These are phyloP conservation scores for Heliconius sara DNA, from an alignment of 2,888 invertebrate species.

Conservation along the genomic window DNA sequence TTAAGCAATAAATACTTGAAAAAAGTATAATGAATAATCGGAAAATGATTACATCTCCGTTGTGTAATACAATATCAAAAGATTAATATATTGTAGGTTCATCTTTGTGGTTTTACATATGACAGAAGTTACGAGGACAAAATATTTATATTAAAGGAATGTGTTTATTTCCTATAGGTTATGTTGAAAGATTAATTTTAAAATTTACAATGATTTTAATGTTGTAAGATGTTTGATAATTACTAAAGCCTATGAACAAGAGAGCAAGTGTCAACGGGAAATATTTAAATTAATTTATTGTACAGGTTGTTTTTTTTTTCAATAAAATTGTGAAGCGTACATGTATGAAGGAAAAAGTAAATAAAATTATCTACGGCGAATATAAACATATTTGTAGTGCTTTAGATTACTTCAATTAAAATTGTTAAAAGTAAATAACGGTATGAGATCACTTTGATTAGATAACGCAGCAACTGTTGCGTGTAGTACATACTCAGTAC, in stretches of 20 bases:
- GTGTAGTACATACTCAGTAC: not conserved
- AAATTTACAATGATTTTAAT: no score
- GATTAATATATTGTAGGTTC: not conserved
- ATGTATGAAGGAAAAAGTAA: not conserved
- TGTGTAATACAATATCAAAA: not conserved
- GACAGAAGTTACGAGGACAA: not conserved
- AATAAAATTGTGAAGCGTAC: not conserved
- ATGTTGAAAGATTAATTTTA: no score
- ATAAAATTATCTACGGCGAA: no score
- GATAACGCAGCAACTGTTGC: not conserved
- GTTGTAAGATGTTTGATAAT: no score
- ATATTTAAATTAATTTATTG: no score
- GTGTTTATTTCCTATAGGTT: no score
- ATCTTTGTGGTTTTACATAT: not conserved
- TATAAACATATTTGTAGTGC: not conserved
- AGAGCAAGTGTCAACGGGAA: no score
- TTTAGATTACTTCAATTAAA: constrained; percentile 17
- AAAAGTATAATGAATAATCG: not conserved
- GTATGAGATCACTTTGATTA: constrained; percentile 12
- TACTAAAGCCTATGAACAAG: no score
- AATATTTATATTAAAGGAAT: no score
- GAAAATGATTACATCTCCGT: not conserved
- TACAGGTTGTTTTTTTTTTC: no score
- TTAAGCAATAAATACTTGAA: not conserved
- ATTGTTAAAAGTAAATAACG: not conserved